Conservation (phyloP, 2,888 invertebrate genomes). For the Calameuta filiformis region DNA sequence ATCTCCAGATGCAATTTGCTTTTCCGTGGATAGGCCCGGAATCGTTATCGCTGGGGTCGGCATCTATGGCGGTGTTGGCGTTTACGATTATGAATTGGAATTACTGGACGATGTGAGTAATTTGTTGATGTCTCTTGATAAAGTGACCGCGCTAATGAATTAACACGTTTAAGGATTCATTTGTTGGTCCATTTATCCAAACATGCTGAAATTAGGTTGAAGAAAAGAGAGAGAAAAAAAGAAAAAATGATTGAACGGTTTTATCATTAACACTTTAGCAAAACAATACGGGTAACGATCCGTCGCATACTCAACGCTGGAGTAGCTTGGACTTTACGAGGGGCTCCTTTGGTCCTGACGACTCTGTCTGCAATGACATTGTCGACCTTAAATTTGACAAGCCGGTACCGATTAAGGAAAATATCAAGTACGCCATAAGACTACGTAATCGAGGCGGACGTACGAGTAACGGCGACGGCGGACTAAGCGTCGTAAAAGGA, state of each 20-base stretch:
- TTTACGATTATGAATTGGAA: constrained; percentile 92
- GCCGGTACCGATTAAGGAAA: constrained; percentile 89
- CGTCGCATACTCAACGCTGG: constrained; percentile 82
- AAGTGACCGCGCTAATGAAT: no score
- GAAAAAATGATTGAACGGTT: background rate
- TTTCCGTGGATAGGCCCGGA: constrained; percentile 91
- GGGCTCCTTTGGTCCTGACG: constrained; percentile 86
- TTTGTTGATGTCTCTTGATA: background rate
- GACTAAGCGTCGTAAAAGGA: constrained; percentile 87
- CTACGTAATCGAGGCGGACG: constrained; percentile 90
- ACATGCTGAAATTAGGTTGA: no score
- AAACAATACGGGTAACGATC: constrained; percentile 70
- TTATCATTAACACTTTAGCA: constrained; percentile 48
- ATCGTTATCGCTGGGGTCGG: constrained; percentile 90
- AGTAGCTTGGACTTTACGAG: constrained; percentile 85
- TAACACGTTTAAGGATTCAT: no score
- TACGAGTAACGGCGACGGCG: constrained; percentile 95
- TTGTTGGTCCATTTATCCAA: no score
- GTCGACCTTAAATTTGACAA: constrained; percentile 92
- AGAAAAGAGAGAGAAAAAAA: background rate
- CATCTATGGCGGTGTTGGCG: constrained; percentile 89
- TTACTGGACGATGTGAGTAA: constrained; percentile 80
- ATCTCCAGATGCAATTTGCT: constrained; percentile 95
- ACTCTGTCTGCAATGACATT: constrained; percentile 84
- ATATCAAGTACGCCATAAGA: constrained; percentile 88